A percentile compares a stretch with the other conserved stretches of the same genome.
These are phyloP conservation scores for Punctoribates punctum DNA, from an alignment of 2,888 invertebrate genomes.

Conservation along the genomic window DNA sequence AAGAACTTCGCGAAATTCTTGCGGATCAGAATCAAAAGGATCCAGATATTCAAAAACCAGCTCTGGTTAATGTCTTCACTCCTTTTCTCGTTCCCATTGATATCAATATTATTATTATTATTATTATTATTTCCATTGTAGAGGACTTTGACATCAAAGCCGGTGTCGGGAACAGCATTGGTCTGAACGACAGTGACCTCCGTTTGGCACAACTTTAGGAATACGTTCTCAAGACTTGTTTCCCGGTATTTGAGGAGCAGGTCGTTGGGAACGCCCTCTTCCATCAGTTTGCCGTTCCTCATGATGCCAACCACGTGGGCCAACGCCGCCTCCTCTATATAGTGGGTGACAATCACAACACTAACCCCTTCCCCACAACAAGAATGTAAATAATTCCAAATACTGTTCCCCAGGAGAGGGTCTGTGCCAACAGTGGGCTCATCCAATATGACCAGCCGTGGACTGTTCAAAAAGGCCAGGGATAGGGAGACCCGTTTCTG, in stretches of 20 bases:
- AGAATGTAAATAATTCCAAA: conserved; percentile 39
- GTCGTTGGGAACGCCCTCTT: conserved; percentile 27
- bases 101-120: background rate
- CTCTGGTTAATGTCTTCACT: background rate
- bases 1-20: conserved; percentile 37
- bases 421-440: conserved; percentile 41
- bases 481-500: conserved; percentile 39
- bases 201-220: conserved; percentile 21
- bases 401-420: conserved; percentile 36
- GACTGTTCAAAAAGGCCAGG: conserved; percentile 35
- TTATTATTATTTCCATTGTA: background rate
- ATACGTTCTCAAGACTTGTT: conserved; percentile 32
- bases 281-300: conserved; percentile 36
- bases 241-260: conserved; percentile 20
- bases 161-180: background rate
- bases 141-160: too few relatives aligned
- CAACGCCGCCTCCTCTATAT: conserved; percentile 38
- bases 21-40: conserved; percentile 15
- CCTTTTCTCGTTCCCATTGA: background rate
- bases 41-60: conserved; percentile 35
- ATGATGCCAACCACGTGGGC: conserved; percentile 41
- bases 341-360: conserved; percentile 38
- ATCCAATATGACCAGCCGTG: conserved; percentile 34
- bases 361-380: conserved; percentile 30
- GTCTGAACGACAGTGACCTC: background rate